Evolutionary conservation across 2,113 vertebrate genomes (phyloP).

Genomic region (Mirounga angustirostris): DNA sequence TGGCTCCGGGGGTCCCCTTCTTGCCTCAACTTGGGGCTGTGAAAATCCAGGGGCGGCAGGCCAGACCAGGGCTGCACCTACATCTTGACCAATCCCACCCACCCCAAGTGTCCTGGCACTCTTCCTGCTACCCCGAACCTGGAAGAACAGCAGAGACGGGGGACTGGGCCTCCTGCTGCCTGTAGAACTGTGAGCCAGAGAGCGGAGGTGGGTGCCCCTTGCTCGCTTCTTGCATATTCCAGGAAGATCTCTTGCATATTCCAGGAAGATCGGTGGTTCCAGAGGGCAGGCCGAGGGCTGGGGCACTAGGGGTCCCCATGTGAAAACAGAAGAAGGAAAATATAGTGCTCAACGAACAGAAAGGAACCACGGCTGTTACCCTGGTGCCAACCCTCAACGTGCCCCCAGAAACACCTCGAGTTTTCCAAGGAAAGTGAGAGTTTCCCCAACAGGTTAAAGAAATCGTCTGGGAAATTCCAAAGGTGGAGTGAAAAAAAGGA

Average conservation of each 20-base stretch:
- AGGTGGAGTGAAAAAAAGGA: slow-evolving; percentile 23
- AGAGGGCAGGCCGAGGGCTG: not conserved
- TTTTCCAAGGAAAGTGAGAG: slow-evolving; percentile 42
- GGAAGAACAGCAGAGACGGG: not conserved
- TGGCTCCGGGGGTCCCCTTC: not conserved
- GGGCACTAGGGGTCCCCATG: not conserved
- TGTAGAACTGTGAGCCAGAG: not conserved
- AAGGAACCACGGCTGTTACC: not conserved
- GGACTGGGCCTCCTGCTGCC: not conserved
- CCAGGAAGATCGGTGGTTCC: not conserved
- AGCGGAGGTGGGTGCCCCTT: not conserved
- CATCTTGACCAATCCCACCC: not conserved
- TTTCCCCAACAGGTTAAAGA: not conserved
- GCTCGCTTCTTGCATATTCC: not conserved
- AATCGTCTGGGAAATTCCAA: slow-evolving; percentile 46
- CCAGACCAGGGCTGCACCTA: not conserved
- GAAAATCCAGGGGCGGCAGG: slow-evolving; percentile 36
- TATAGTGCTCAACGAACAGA: not conserved
- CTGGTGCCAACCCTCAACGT: not conserved
- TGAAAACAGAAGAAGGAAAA: slow-evolving; percentile 40
- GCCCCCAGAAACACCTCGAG: not conserved
- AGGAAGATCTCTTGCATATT: not conserved
- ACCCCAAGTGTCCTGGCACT: not conserved
- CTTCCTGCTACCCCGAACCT: not conserved
- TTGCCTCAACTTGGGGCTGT: slow-evolving; percentile 26